Percentiles rank a stretch among this genome's conserved stretches.
Evolutionary conservation across 2,888 invertebrate genomes (phyloP).

Genomic region (Ashinkailepas kermadecensis): DNA sequence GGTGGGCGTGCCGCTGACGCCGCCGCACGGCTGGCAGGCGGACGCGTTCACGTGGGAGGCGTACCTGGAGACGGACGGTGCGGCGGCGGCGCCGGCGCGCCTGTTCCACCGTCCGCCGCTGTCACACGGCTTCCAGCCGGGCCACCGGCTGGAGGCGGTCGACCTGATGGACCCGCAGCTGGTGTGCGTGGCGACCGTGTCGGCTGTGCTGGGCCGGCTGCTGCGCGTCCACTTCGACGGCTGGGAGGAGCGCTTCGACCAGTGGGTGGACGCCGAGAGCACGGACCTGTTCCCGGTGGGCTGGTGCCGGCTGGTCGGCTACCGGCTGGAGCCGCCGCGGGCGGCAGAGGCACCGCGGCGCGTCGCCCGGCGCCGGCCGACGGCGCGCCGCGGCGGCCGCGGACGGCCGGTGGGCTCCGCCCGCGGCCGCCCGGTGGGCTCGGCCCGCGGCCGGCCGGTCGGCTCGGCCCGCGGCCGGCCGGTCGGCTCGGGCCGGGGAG

Average conservation of each 20-base stretch:
- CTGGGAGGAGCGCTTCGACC: constrained; percentile 95
- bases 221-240: constrained; percentile 93
- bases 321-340: constrained; percentile 74
- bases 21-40: constrained; percentile 66
- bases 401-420: no score
- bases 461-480: no score
- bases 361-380: neutral
- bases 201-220: constrained; percentile 81
- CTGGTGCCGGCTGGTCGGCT: constrained; percentile 91
- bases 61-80: constrained; percentile 55
- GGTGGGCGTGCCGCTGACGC: constrained; percentile 73
- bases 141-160: constrained; percentile 70
- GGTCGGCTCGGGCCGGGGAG: no score
- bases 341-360: neutral
- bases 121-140: constrained; percentile 12
- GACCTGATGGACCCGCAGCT: constrained; percentile 95
- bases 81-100: constrained; percentile 61
- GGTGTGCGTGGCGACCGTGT: constrained; percentile 91
- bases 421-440: no score
- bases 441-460: no score
- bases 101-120: constrained; percentile 57
- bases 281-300: constrained; percentile 96
- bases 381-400: no score
- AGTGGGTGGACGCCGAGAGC: constrained; percentile 94
- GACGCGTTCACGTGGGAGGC: constrained; percentile 65